Evolutionary conservation across 2,797 vertebrate genomes (phyloP), one percentile per base, ranked within the genome.

Genomic region (Heterohyrax brucei): DNA sequence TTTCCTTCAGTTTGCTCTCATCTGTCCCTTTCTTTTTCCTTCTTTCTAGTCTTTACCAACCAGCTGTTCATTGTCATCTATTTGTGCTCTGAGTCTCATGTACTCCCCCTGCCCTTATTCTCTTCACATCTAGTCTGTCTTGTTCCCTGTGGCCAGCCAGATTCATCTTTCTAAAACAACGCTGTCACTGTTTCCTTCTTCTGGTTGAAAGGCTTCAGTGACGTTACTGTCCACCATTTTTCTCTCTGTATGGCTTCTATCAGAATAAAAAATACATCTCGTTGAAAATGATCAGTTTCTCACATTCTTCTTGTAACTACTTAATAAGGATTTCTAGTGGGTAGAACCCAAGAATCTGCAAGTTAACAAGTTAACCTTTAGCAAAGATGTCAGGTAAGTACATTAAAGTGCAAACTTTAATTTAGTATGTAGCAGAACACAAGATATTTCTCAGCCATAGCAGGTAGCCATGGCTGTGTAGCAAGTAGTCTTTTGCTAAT

Each of bases 361-460:
- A 56, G 53, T 91, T 81, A 84, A 3, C 68, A 88, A 56, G 46
- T 90, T 78, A 95, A 80, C 33, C 53, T 80, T 83, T 66, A 76
- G 81, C 44, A 89, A 92, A 84, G 64, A 24, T 78, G 61, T 91
- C 78, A 89, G 10, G 93, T 78, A 78, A 53, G 56, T 56, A 28
- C 18, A 68, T 44, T 56, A 18, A 93, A 64, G 9, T 44, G 7
- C 50, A 89, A 39, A 76, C 46, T 79, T 89, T 50, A 83, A 81
- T 19, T 77, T 79, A 53, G 3, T 76, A n/a, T 66, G 39, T 85
- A 48, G 56, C 10, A 62, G 33, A 48, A 64, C 26, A 28, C 22
- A 28, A 5, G 26, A 85, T 33, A 66, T 46, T 62, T 84, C 70
- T 62, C 21, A 78, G 53, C 10, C 22, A 7, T n/a, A 62, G 30